Evolutionary conservation across 2,888 invertebrate species (phyloP).

Genomic region (Rotaria socialis): DNA sequence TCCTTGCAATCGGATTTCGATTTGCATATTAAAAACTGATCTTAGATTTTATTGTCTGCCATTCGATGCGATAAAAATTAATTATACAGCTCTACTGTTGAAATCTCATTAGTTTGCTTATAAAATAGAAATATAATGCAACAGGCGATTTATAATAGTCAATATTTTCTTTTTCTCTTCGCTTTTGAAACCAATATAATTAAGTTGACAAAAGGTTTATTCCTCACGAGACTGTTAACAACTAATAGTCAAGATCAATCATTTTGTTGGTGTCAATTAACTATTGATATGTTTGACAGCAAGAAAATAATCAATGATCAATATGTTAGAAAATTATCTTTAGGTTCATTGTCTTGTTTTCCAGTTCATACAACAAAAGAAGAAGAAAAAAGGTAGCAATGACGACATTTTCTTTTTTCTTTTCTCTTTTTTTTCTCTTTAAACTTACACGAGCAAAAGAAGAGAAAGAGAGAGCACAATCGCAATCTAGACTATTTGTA

Average conservation of each 20-base stretch:
- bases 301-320: slow-evolving; percentile 12
- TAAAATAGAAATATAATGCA: not conserved
- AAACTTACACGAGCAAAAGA: not conserved
- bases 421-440: not conserved
- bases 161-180: slow-evolving; percentile 12
- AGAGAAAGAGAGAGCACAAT: not conserved
- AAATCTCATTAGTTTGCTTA: not conserved
- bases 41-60: not conserved
- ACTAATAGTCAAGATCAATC: slow-evolving; percentile 1
- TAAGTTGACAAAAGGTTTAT: not conserved
- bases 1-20: not conserved
- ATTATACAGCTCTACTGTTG: not conserved
- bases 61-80: not conserved
- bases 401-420: not conserved
- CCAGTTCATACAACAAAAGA: not conserved
- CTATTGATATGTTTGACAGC: not conserved
- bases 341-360: not conserved
- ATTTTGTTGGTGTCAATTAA: not conserved
- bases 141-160: not conserved
- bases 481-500: not conserved
- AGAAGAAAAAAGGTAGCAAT: not conserved
- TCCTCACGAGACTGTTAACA: not conserved
- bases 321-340: not conserved
- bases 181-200: not conserved
- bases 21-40: not conserved